These are phyloP conservation scores for Acanthurus leucopareius DNA, from an alignment of 2,797 vertebrate genomes.

Conservation along the genomic window DNA sequence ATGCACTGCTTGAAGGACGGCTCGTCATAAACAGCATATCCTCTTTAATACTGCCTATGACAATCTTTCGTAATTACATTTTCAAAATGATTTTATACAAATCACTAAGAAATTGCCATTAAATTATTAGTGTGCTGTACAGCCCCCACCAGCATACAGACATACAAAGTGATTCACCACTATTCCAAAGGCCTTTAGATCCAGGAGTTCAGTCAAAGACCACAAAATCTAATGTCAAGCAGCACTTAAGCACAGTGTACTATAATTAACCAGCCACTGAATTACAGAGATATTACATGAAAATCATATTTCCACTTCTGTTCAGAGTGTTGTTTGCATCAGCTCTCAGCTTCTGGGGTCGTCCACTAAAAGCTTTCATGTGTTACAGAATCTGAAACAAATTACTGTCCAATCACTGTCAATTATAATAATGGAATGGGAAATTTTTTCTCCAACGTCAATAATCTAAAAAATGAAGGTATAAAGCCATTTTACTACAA, in stretches of 20 bases:
- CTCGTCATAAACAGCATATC: conserved; percentile 12
- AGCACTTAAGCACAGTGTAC: conserved; percentile 42
- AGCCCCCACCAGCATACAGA: conserved; percentile 2
- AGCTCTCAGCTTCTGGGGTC: conserved; percentile 4
- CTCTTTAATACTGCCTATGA: conserved; percentile 25
- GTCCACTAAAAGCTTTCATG: conserved; percentile 31
- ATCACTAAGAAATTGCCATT: conserved; percentile 26
- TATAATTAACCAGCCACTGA: conserved; percentile 40
- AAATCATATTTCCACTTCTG: conserved; percentile 27
- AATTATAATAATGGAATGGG: background rate
- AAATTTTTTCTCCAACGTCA: background rate
- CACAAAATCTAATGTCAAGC: conserved; percentile 43
- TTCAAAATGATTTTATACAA: conserved; percentile 28
- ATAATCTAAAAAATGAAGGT: background rate
- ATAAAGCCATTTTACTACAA: background rate
- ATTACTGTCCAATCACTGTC: background rate
- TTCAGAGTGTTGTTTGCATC: conserved; percentile 5
- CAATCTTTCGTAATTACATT: conserved; percentile 43
- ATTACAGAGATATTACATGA: conserved; percentile 26
- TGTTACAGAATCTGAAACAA: conserved; percentile 6
- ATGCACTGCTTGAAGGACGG: conserved; percentile 51
- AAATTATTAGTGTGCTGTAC: conserved; percentile 21
- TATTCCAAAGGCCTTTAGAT: conserved; percentile 34
- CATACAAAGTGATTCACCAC: background rate
- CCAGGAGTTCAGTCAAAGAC: conserved; percentile 26